Evolutionary conservation across 2,797 vertebrate species (phyloP), one percentile per base, ranked within the genome.

Genomic region (Emydoidea blandingii): DNA sequence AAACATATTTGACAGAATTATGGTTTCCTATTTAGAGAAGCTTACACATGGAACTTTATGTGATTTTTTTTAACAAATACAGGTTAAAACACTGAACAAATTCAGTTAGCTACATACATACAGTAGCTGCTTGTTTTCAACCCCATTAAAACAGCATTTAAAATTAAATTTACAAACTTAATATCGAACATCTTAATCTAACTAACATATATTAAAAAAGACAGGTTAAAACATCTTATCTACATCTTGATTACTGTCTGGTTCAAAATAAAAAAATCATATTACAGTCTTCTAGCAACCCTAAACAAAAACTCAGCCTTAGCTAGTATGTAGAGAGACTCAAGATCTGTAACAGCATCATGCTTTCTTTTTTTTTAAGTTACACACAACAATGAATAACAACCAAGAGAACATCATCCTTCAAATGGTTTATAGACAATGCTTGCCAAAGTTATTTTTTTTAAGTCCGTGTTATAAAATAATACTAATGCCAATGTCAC

Each of bases 1-100:
- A 99, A 99, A 99, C 98, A 98, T 98, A 98, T 98, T 98, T 98
- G 98, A 99, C 98, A 99, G 98, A 98, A 98, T 98, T 98, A 99
- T 98, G 98, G 98, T 98, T 98, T 99, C 99, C 99, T 99, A 99
- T 99, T 99, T 99, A 99, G 99, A 99, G 98, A 99, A 99, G 98
- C 99, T 99, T 99, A 98, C 99, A 99, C 99, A 99, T 98, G 97
- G 98, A 98, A 98, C 98, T 98, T 99, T 99, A 99, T 99, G 99
- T 99, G 98, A 98, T 97, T 97, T 99, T 98, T 99, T 99, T 98
- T 97, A 99, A 99, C 99, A 99, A 99, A 99, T 99, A 99, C 99
- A 99, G 98, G 98, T 99, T 99, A 99, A 98, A 99, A 99, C 99
- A 99, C 99, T 99, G 98, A 99, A 99, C 99, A 99, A 99, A 99